Evolutionary conservation across 1,140 invertebrate species (phyloP), one percentile per base, ranked within the genome.

Genomic region (Ceratosolen fusciceps): DNA sequence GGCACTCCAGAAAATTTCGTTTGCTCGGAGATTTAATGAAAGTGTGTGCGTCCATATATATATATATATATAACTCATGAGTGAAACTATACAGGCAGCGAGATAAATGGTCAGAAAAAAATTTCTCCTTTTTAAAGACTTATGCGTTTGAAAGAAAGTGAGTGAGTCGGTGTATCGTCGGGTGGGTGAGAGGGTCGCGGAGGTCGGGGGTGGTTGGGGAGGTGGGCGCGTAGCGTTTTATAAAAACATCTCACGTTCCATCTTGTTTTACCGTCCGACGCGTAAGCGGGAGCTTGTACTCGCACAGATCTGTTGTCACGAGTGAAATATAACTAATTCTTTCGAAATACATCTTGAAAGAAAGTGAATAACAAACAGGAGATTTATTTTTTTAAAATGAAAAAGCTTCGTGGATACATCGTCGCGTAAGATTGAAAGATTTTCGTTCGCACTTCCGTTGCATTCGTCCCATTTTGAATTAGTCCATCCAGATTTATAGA

Each of bases 241-340:
- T 80, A 74, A 80, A 80, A 80, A 31, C 79, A 73, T 72, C 72
- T 80, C 79, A 80, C 79, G 79, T 76, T 43, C 62, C 68, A 58
- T 54, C 79, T 80, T 80, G 74, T 76, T 76, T 80, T 79, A 74
- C 68, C 58, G 24, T 39, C 47, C 26, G 10, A 24, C 49, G 60
- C 62, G 16, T 49, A 37, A 19, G n/a, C 62, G n/a, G n/a, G n/a
- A n/a, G 9, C 26, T 24, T 10, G 39, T 65, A 26, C 9, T 49
- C 19, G n/a, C 52, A 70, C 52, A 70, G 54, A 74, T 79, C 77
- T 74, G 68, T 79, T 79, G 62, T 79, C 71, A 79, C 43, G 49
- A 56, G 49, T 39, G 39, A 74, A 79, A 74, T 74, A 72, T 68
- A 79, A 56, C 62, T 47, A 56, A 79, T 73, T 65, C 31, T 54